These are phyloP conservation scores for Drosophila lacteicornis DNA, from an alignment of 1,140 invertebrate genomes.

Conservation along the genomic window DNA sequence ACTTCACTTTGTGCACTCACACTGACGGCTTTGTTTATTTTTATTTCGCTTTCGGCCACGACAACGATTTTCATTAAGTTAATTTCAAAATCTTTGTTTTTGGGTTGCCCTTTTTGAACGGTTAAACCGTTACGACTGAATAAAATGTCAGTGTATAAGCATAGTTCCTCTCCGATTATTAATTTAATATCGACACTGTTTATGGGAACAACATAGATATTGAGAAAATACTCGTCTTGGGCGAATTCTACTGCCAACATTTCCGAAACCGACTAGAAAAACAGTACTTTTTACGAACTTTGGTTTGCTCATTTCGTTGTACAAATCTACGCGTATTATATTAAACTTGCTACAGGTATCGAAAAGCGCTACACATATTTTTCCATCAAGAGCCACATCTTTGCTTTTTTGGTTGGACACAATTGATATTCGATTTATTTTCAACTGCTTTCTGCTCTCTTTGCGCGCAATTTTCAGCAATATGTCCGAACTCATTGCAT, in stretches of 20 bases:
- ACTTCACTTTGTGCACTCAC: too few species aligned
- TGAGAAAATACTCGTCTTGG: too few species aligned
- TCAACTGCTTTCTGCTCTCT: not conserved
- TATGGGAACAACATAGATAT: too few species aligned
- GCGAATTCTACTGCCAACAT: too few species aligned
- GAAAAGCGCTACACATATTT: conserved; percentile 1
- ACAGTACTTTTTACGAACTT: not conserved
- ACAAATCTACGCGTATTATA: not conserved
- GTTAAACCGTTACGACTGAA: not conserved
- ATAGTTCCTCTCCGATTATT: not conserved
- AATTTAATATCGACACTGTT: too few species aligned
- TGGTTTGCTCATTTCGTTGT: not conserved
- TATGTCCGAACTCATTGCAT: not conserved
- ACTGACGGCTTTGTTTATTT: too few species aligned
- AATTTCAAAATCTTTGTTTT: too few species aligned
- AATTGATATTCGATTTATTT: not conserved
- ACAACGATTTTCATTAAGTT: too few species aligned
- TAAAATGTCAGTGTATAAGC: not conserved
- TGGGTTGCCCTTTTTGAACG: too few species aligned
- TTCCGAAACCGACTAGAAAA: too few species aligned
- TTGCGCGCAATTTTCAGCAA: not conserved
- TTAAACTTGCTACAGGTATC: not conserved
- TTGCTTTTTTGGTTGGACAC: not conserved
- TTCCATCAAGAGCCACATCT: not conserved
- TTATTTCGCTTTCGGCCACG: too few species aligned